Evolutionary conservation across 2,888 invertebrate genomes (phyloP).

Genomic region (Hipparchia semele): DNA sequence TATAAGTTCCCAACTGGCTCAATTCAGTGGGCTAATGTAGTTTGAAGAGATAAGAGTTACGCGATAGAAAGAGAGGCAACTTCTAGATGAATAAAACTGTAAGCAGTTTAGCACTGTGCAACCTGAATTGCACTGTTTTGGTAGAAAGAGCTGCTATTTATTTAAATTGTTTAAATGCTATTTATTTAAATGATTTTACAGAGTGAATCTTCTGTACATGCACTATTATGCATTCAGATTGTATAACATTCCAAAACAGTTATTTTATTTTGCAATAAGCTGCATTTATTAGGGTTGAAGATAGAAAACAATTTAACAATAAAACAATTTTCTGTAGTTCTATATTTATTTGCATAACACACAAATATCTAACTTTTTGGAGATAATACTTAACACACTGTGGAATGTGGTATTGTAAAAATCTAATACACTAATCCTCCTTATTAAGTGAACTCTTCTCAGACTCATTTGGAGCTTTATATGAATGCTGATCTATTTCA

Average conservation of each 20-base stretch:
- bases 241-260: background rate
- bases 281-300: background rate
- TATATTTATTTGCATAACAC: constrained; percentile 11
- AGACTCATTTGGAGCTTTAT: constrained; percentile 44
- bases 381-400: constrained; percentile 44
- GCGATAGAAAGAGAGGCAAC: too few species aligned
- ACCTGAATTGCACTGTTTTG: too few species aligned
- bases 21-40: too few species aligned
- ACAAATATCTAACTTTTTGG: constrained; percentile 11
- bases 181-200: too few species aligned
- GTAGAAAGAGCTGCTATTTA: too few species aligned
- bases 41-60: too few species aligned
- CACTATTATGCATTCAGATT: too few species aligned
- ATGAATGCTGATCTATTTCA: constrained; percentile 76
- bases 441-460: constrained; percentile 67
- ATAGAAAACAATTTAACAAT: background rate
- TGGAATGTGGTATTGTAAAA: constrained; percentile 51
- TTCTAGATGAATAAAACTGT: too few species aligned
- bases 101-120: too few species aligned
- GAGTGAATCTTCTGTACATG: too few species aligned
- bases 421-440: constrained; percentile 59
- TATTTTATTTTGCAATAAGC: background rate
- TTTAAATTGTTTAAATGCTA: too few species aligned
- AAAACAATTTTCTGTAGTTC: constrained; percentile 16
- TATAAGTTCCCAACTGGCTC: too few species aligned